Evolutionary conservation across 2,113 vertebrate genomes (phyloP).

Genomic region (Paradoxurus hermaphroditus): DNA sequence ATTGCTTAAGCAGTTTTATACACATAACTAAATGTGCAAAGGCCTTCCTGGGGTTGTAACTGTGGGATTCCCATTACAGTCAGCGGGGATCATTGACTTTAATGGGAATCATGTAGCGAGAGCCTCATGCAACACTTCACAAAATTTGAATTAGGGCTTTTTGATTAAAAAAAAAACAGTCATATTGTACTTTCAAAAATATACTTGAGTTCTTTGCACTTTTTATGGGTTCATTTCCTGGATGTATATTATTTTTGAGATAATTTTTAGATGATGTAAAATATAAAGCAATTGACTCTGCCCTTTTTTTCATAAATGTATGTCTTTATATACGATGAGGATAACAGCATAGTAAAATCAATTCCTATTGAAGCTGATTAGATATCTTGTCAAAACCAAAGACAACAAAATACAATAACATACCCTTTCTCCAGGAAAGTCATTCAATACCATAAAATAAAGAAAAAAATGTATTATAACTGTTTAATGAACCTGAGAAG

Average conservation of each 20-base stretch:
- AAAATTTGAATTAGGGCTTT: constrained; percentile 49
- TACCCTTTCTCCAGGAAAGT: not conserved
- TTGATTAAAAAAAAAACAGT: not conserved
- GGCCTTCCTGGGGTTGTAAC: not conserved
- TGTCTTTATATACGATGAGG: not conserved
- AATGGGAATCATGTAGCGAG: not conserved
- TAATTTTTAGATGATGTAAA: not conserved
- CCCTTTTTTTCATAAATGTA: not conserved
- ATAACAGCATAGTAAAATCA: not conserved
- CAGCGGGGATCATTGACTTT: not conserved
- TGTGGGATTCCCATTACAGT: not conserved
- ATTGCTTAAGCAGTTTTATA: constrained; percentile 51
- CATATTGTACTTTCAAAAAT: not conserved
- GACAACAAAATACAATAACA: not conserved
- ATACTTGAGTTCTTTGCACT: not conserved
- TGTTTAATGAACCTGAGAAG: not conserved
- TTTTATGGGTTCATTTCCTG: not conserved
- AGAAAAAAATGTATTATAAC: not conserved
- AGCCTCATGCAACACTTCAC: not conserved
- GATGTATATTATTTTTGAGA: not conserved
- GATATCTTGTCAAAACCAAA: not conserved
- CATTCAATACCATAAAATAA: not conserved
- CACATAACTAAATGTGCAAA: constrained; percentile 47
- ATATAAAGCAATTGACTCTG: not conserved
- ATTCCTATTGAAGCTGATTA: not conserved